Evolutionary conservation across 1,140 invertebrate genomes (phyloP).

Genomic region (Bombus terrestris): DNA sequence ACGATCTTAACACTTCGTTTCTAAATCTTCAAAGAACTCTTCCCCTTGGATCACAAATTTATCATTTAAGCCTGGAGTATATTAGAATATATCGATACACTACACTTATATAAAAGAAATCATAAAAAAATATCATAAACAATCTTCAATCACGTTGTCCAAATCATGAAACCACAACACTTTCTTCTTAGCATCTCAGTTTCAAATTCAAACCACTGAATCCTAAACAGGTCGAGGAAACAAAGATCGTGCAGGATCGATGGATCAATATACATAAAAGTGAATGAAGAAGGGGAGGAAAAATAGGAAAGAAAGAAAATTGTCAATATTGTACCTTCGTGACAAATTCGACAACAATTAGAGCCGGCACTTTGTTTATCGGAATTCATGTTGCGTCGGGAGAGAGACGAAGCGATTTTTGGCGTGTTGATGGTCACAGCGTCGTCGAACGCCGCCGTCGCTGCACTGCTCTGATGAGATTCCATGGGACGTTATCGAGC

Average conservation of each 20-base stretch:
- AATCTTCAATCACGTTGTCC: neutral
- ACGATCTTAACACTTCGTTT: neutral
- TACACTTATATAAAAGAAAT: neutral
- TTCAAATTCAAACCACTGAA: neutral
- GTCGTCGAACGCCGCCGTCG: neutral
- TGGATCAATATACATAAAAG: neutral
- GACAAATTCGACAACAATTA: conserved; percentile 69
- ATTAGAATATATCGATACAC: neutral
- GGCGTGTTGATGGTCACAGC: neutral
- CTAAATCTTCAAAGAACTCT: neutral
- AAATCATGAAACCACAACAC: neutral
- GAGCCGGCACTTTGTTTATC: conserved; percentile 48
- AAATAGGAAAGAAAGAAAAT: neutral
- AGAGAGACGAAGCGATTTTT: neutral
- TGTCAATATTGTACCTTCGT: conserved; percentile 64
- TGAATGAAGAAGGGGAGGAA: neutral
- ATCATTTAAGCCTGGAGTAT: neutral
- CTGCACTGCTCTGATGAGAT: conserved; percentile 21
- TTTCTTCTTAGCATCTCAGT: neutral
- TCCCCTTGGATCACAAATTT: neutral
- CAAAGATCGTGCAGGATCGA: neutral
- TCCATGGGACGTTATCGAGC: conserved; percentile 33
- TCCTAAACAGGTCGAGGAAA: neutral
- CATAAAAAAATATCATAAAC: too few species aligned
- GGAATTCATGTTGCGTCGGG: conserved; percentile 47